A percentile compares a stretch with the other conserved stretches of the same genome.
phyloP scores from a whole-genome alignment of 64 coral and sea anemone genomes.

The Orbicella faveolata region DNA sequence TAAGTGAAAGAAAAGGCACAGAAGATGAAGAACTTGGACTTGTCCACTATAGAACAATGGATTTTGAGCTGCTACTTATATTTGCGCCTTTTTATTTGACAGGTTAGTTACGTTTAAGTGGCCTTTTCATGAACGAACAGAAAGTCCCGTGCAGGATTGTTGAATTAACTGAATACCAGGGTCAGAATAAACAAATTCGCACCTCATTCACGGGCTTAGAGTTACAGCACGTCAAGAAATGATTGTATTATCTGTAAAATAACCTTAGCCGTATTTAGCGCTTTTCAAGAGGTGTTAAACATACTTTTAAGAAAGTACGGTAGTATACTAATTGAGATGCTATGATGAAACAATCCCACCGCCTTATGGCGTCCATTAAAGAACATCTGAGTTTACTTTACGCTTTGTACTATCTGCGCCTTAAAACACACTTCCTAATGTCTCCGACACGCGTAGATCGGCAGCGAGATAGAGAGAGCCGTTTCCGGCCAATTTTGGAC shows the following conservation, averaged over 20 bases:
- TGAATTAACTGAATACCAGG: slow-evolving; percentile 32
- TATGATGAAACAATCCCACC: slow-evolving; percentile 1
- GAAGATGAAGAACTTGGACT: background rate
- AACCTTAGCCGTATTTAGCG: slow-evolving; percentile 2
- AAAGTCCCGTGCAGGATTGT: slow-evolving; percentile 9
- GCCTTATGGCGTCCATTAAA: background rate
- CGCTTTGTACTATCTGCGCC: slow-evolving; percentile 17
- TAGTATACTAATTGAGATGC: background rate
- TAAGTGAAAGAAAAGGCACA: background rate
- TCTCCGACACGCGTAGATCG: slow-evolving; percentile 43
- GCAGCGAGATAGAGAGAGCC: slow-evolving; percentile 24
- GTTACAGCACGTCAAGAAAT: slow-evolving; percentile 65
- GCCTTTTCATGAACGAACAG: background rate
- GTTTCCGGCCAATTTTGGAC: slow-evolving; percentile 41
- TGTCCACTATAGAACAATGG: background rate
- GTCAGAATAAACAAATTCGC: slow-evolving; percentile 90
- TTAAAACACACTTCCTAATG: slow-evolving; percentile 18
- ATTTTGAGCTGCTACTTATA: background rate
- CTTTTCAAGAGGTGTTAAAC: slow-evolving; percentile 11
- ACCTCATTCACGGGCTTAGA: slow-evolving; percentile 67
- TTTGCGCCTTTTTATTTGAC: background rate
- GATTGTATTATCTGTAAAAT: slow-evolving; percentile 48
- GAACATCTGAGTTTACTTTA: slow-evolving; percentile 25
- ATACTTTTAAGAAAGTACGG: background rate
- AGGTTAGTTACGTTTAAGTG: background rate